These are phyloP conservation scores for Danio rerio DNA, from an alignment of 2,113 vertebrate species.

Conservation along the genomic window GRCz12tu NC_133197.1:38697001-38697500, in stretches of 20 bases:
- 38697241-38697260: background rate
- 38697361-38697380: constrained; percentile 7
- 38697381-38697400: constrained; percentile 20
- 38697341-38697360: constrained; percentile 3
- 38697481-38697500: background rate
- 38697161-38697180: too few relatives aligned
- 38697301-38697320: constrained; percentile 2
- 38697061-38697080: too few relatives aligned
- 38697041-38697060: too few relatives aligned
- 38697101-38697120: too few relatives aligned
- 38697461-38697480: background rate
- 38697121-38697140: too few relatives aligned
- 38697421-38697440: constrained; percentile 2
- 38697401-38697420: constrained; percentile 17
- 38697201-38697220: background rate
- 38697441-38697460: background rate
- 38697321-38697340: constrained; percentile 23
- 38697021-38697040: too few relatives aligned
- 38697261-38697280: background rate
- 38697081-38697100: too few relatives aligned
- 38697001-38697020: too few relatives aligned
- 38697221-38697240: background rate
- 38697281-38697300: background rate
- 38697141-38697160: too few relatives aligned
- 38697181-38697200: too few relatives aligned